A percentile compares a stretch with the other conserved stretches of the same genome.
Evolutionary conservation across 2,113 vertebrate genomes (phyloP).

Genomic region (Proteles cristata): DNA sequence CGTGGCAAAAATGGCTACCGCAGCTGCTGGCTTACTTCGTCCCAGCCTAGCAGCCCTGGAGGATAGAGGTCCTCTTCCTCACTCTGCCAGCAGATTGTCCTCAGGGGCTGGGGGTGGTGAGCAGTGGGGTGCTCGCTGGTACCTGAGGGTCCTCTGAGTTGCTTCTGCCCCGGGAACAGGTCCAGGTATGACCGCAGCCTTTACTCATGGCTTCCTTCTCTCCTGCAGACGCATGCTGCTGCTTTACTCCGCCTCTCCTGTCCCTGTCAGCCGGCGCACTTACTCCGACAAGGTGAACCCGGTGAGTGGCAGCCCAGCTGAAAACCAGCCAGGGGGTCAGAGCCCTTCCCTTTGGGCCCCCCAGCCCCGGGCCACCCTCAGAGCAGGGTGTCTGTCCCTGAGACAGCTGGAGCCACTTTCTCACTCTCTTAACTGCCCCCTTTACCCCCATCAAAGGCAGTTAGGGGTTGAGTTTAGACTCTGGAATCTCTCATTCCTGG

Average conservation of each 20-base stretch:
- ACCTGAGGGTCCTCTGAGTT: background rate
- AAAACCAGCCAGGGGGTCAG: background rate
- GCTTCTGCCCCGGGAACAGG: background rate
- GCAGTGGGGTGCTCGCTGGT: background rate
- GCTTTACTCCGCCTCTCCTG: conserved; percentile 59
- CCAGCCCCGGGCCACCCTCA: background rate
- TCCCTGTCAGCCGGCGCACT: conserved; percentile 52
- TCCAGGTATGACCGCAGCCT: background rate
- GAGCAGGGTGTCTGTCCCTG: background rate
- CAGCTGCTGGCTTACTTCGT: background rate
- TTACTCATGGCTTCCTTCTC: conserved; percentile 41
- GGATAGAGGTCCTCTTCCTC: background rate
- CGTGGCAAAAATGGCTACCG: background rate
- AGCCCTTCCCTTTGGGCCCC: background rate
- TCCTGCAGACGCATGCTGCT: conserved; percentile 75
- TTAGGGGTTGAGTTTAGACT: background rate
- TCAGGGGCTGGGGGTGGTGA: background rate
- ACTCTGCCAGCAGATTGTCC: background rate
- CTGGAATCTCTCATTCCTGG: background rate
- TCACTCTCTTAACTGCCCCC: background rate
- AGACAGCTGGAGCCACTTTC: background rate
- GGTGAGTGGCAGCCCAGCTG: conserved; percentile 79
- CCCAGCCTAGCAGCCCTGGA: background rate
- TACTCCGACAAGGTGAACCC: conserved; percentile 80
- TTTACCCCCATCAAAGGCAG: background rate